Conservation (phyloP, 2,797 vertebrate genomes). For the Oreochromis grahami region DNA sequence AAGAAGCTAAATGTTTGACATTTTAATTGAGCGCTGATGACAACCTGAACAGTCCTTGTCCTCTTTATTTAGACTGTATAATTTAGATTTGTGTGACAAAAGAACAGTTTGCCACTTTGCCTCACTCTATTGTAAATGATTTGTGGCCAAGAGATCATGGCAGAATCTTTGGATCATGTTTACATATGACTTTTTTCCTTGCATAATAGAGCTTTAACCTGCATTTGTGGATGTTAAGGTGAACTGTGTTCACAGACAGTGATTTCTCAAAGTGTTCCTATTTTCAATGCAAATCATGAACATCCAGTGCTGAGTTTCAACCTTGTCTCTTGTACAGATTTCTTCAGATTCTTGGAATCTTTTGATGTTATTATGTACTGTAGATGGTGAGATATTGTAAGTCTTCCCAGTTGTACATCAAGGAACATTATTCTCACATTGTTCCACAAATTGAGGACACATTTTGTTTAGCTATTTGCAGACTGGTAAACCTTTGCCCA, state of each 20-base stretch:
- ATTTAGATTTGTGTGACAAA: background rate
- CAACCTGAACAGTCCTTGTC: background rate
- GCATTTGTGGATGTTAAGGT: background rate
- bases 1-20: background rate
- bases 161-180: background rate
- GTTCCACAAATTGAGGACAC: background rate
- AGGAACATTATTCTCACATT: background rate
- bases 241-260: background rate
- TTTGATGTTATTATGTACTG: background rate
- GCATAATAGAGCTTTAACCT: background rate
- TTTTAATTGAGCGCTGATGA: background rate
- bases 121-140: background rate
- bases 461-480: background rate
- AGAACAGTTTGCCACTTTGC: background rate
- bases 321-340: background rate
- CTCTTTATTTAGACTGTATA: background rate
- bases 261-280: background rate
- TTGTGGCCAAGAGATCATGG: background rate
- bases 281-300: background rate
- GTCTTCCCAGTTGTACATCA: background rate
- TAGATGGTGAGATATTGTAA: background rate
- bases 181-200: background rate
- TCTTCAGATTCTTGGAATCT: background rate
- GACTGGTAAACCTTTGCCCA: background rate
- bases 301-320: background rate